phyloP scores from a whole-genome alignment of 2,113 vertebrate species.

The Marcusenius ussheri region DNA sequence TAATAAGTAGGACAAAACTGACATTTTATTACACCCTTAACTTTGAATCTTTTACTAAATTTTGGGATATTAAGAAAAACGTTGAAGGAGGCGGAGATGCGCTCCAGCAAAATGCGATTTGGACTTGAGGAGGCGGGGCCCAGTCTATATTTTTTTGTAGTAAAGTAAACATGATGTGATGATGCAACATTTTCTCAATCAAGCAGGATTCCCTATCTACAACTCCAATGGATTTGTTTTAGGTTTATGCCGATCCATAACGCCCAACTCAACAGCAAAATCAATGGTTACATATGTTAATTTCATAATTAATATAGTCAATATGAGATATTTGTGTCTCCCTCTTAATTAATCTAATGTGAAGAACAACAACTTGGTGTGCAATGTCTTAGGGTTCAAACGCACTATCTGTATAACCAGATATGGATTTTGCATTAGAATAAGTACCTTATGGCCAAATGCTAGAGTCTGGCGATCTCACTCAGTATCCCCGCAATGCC shows the following conservation, averaged over 20 bases:
- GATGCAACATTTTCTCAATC: background rate
- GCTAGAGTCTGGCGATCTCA: background rate
- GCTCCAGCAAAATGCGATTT: background rate
- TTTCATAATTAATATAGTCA: constrained; percentile 35
- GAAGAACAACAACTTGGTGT: constrained; percentile 17
- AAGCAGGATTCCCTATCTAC: background rate
- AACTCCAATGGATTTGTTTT: constrained; percentile 48
- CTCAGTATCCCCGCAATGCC: constrained; percentile 1
- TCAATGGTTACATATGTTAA: constrained; percentile 32
- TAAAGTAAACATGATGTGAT: background rate
- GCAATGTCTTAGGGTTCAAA: constrained; percentile 26
- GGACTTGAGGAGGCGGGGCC: background rate
- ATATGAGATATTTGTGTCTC: constrained; percentile 29
- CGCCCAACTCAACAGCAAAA: constrained; percentile 22
- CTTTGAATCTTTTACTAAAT: background rate
- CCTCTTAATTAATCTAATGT: constrained; percentile 24
- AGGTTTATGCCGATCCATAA: constrained; percentile 33
- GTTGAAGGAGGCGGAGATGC: background rate
- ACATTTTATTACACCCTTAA: background rate
- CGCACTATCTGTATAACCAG: constrained; percentile 5
- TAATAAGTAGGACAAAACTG: background rate
- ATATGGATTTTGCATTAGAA: constrained; percentile 21
- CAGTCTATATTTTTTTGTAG: background rate
- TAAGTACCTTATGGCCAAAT: constrained; percentile 22
- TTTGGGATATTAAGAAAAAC: background rate